These are phyloP conservation scores for Eucidaris tribuloides DNA, from an alignment of 35 echinoderm and acorn worm species.

Conservation along the genomic window DNA sequence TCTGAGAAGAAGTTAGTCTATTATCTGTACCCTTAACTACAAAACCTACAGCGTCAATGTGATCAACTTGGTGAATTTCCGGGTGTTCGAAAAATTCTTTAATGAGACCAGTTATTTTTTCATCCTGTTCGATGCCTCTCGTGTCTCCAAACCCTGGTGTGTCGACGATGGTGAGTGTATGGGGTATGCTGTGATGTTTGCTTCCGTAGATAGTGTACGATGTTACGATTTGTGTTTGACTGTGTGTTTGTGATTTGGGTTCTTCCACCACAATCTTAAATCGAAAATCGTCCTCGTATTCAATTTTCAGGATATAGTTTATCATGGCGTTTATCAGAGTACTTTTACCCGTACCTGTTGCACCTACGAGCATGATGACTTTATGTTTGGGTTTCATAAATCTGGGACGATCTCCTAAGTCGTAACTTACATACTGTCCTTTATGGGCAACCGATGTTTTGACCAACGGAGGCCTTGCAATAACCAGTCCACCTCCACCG, in stretches of 20 bases:
- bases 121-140: constrained; percentile 5
- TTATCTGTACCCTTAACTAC: constrained; percentile 10
- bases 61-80: not conserved
- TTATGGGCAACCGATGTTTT: not conserved
- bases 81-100: not conserved
- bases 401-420: not conserved
- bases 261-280: constrained; percentile 48
- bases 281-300: constrained; percentile 59
- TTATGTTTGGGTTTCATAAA: not conserved
- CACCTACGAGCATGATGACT: constrained; percentile 66
- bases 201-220: constrained; percentile 57
- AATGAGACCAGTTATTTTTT: constrained; percentile 7
- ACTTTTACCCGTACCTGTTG: constrained; percentile 64
- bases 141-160: constrained; percentile 83
- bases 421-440: not conserved
- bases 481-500: not conserved
- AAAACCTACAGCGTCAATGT: constrained; percentile 55
- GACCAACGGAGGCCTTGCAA: not conserved
- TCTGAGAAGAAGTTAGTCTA: not conserved
- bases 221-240: constrained; percentile 55
- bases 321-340: constrained; percentile 48
- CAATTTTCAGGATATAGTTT: constrained; percentile 51
- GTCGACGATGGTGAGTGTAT: constrained; percentile 69
- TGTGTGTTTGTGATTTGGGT: constrained; percentile 32
- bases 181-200: constrained; percentile 10